Conservation (phyloP, 2,888 invertebrate species). For the Brassicogethes aeneus region DNA sequence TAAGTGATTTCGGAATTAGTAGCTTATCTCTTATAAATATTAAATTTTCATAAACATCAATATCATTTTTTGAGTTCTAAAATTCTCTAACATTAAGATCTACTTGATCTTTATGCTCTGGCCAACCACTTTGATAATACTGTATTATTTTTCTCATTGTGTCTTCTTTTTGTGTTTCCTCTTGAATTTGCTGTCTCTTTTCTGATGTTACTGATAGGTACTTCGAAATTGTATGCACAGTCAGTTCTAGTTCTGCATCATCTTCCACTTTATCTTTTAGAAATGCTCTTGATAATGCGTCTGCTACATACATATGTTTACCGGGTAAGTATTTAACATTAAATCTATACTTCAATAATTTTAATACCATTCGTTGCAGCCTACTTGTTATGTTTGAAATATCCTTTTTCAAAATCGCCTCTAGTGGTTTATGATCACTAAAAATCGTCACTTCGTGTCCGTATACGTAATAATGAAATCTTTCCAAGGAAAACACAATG, state of each 20-base stretch:
- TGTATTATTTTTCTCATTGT: conserved; percentile 8
- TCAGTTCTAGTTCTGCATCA: conserved; percentile 10
- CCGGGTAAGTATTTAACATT: conserved; percentile 17
- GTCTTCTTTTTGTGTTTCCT: conserved; percentile 11
- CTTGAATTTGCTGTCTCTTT: conserved; percentile 13
- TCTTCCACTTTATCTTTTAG: conserved; percentile 8
- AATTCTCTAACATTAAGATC: conserved; percentile 15
- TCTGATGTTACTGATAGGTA: conserved; percentile 15
- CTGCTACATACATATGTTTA: conserved; percentile 17
- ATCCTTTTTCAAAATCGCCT: conserved; percentile 18
- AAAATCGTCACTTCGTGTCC: conserved; percentile 20
- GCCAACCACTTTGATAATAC: conserved; percentile 14
- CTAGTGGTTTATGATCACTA: conserved; percentile 26
- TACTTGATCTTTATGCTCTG: conserved; percentile 8
- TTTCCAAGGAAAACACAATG: conserved; percentile 23
- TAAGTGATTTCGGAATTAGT: conserved; percentile 13
- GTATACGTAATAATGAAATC: conserved; percentile 28
- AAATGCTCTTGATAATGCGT: conserved; percentile 11
- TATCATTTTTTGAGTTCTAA: conserved; percentile 20
- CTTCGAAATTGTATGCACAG: conserved; percentile 8
- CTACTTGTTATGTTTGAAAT: conserved; percentile 10
- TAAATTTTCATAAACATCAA: conserved; percentile 18
- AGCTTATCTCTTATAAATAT: conserved; percentile 18
- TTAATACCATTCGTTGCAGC: conserved; percentile 18
- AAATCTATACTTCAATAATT: conserved; percentile 15